Base-by-base conservation (phyloP, 1,140 invertebrate species). In the Oedothorax gibbosus region DNA sequence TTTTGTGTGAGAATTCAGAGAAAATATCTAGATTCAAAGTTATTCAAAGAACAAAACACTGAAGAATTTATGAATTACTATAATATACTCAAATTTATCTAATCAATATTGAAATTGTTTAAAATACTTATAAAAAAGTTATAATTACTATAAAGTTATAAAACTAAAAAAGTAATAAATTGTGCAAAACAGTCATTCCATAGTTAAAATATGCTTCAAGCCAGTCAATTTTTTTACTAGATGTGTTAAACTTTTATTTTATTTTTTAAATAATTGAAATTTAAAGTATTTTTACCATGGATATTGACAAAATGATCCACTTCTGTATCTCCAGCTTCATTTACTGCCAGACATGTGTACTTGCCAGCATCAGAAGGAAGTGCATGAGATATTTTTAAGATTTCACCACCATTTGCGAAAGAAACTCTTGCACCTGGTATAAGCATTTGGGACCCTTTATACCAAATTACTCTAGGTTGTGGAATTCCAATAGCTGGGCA, bases 401-500 rank as follows among this genome's bases (percentile, higher is more conserved):
- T 86, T 65, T 84, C 81, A 15, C 90, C 90, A 71, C 88, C 87
- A n/a, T 90, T 88, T 57, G 56, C 64, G 14, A 87, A 64, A 20
- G 78, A 53, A 87, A 87, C 15, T 90, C 87, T 35, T 88, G 86
- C 50, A 35, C 85, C 85, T 53, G 78, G 62, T 64, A 81, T 57
- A 12, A 86, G 54, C 78, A 86, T 69, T n/a, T 81, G 78, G 69
- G 85, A 82, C 21, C 90, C 87, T 80, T 90, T 90, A 14, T 87
- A 88, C 91, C 91, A 91, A 9, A 86, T 87, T n/a, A 91, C 89
- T n/a, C 87, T 83, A 15, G 90, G 90, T 9, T 57, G 56, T 4
- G 91, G 91, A 75, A 88, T 89, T 7, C 91, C 91, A 14, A 73
- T 86, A 8, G 88, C 90, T 21, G 88, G 89, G 79, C 91, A 91